A percentile compares a stretch with the other conserved stretches of the same genome.
Evolutionary conservation across 2,888 invertebrate genomes (phyloP).

Genomic region (Habrosyne pyritoides): DNA sequence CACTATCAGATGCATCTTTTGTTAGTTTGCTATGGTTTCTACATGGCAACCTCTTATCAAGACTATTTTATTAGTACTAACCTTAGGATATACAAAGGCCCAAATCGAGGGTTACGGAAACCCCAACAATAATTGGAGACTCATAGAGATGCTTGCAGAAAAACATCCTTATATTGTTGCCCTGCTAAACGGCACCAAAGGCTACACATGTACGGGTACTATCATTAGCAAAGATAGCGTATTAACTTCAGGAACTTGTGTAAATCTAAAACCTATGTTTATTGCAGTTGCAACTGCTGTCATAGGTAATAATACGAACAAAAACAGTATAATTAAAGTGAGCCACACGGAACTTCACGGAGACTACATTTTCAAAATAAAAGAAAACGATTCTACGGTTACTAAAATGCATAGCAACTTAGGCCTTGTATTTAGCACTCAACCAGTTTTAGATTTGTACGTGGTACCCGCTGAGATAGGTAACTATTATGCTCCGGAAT

Average conservation of each 20-base stretch:
- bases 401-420: slow-evolving; percentile 59
- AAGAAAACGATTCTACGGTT: slow-evolving; percentile 36
- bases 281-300: slow-evolving; percentile 54
- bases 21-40: slow-evolving; percentile 43
- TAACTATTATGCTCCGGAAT: slow-evolving; percentile 51
- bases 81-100: slow-evolving; percentile 8
- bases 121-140: slow-evolving; percentile 40
- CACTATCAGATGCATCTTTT: slow-evolving; percentile 29
- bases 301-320: slow-evolving; percentile 31
- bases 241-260: slow-evolving; percentile 63
- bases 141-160: slow-evolving; percentile 59
- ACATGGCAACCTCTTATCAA: slow-evolving; percentile 32
- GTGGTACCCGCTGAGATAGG: slow-evolving; percentile 44
- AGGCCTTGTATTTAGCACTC: slow-evolving; percentile 51
- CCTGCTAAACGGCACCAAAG: slow-evolving; percentile 42
- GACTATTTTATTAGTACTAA: slow-evolving; percentile 23
- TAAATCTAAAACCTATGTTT: slow-evolving; percentile 39
- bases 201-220: slow-evolving; percentile 60
- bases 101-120: slow-evolving; percentile 9
- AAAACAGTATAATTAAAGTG: slow-evolving; percentile 43
- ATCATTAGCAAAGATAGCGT: slow-evolving; percentile 50
- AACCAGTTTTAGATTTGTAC: slow-evolving; percentile 43
- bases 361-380: slow-evolving; percentile 51
- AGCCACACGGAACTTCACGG: slow-evolving; percentile 42
- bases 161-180: slow-evolving; percentile 60